These are phyloP conservation scores for Bos javanicus DNA, from an alignment of 2,113 vertebrate species.

Conservation along the genomic window DNA sequence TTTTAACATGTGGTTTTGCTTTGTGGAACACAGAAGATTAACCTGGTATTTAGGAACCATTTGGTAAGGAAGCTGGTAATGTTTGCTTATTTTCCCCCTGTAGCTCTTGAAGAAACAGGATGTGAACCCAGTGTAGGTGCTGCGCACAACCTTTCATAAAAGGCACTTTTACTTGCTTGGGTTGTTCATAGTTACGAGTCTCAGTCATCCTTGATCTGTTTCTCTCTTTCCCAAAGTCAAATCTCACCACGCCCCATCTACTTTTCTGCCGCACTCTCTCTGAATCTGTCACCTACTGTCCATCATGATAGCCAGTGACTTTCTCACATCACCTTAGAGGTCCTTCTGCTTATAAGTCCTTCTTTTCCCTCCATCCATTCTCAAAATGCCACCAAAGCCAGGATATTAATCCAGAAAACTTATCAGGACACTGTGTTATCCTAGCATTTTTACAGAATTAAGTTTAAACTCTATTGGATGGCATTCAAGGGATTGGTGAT, in stretches of 20 bases:
- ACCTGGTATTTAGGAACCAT: conserved; percentile 41
- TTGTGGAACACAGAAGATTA: conserved; percentile 17
- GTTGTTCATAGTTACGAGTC: neutral
- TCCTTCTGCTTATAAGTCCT: neutral
- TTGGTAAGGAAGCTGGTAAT: conserved; percentile 39
- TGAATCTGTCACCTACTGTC: neutral
- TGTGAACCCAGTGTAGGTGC: conserved; percentile 1
- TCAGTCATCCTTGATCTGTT: neutral
- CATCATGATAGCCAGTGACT: neutral
- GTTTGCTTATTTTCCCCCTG: neutral
- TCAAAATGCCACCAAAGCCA: neutral
- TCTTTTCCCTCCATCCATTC: neutral
- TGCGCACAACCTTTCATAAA: neutral
- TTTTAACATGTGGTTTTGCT: conserved; percentile 17
- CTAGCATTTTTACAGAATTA: neutral
- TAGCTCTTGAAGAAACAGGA: conserved; percentile 42
- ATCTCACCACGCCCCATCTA: neutral
- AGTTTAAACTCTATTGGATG: neutral
- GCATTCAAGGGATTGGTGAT: neutral
- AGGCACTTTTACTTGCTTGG: neutral
- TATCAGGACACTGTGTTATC: neutral
- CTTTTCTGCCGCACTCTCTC: neutral
- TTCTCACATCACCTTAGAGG: neutral
- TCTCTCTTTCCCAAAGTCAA: neutral
- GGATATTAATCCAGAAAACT: neutral